Conservation (phyloP, 2,888 invertebrate species). For the Erebia ligea region DNA sequence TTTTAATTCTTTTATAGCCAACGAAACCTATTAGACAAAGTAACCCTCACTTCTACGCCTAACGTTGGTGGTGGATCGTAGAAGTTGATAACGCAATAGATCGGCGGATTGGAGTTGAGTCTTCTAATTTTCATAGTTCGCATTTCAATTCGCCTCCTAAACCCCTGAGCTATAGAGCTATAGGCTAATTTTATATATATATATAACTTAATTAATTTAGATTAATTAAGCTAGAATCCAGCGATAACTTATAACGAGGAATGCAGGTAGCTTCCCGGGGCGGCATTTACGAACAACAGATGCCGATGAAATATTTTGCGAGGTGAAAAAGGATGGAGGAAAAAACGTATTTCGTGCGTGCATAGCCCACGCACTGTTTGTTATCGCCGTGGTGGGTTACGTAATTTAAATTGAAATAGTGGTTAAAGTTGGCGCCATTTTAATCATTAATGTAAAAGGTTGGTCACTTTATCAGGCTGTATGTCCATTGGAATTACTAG, state of each 20-base stretch:
- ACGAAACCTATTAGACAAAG: too few species aligned
- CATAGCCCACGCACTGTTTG: neutral
- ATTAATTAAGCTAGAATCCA: neutral
- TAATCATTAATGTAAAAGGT: too few species aligned
- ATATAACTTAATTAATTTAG: too few species aligned
- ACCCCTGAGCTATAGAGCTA: neutral
- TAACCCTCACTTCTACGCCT: too few species aligned
- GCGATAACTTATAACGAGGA: neutral
- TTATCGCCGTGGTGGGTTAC: neutral
- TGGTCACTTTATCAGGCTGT: too few species aligned
- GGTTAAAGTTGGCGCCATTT: too few species aligned
- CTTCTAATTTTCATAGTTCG: neutral
- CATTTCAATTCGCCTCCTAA: neutral
- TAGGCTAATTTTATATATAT: too few species aligned
- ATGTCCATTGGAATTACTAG: too few species aligned
- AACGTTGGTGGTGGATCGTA: too few species aligned
- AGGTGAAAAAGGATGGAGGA: neutral
- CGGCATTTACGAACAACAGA: conserved; percentile 3
- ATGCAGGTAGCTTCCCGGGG: conserved; percentile 4
- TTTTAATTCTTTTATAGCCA: too few species aligned
- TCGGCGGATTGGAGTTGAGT: neutral
- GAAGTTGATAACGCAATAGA: neutral
- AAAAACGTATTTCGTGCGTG: neutral
- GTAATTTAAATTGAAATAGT: too few species aligned
- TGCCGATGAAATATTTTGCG: conserved; percentile 4